These are phyloP conservation scores for Ariopsis seemanni DNA, from an alignment of 2,113 vertebrate genomes.

Conservation along the genomic window DNA sequence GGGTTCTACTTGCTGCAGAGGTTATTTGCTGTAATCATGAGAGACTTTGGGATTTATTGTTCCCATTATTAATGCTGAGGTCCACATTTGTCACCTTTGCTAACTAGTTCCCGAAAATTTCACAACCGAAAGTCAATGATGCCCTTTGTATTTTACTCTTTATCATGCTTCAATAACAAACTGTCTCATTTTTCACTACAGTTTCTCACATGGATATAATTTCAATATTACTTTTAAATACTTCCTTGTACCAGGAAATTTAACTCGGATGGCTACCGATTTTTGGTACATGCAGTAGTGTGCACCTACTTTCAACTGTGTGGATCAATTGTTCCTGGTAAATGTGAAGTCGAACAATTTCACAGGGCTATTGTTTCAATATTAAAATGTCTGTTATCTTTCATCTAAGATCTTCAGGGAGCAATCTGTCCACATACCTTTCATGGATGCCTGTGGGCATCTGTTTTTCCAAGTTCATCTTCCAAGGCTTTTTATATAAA, in stretches of 20 bases:
- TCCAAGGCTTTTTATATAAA: background rate
- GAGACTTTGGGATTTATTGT: background rate
- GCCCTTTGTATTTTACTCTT: background rate
- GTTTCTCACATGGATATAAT: constrained; percentile 15
- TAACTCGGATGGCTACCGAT: background rate
- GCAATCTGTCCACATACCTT: background rate
- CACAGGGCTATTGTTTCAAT: background rate
- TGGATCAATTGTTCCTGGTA: background rate
- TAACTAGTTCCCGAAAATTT: background rate
- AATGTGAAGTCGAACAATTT: background rate
- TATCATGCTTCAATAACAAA: background rate
- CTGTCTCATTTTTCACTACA: background rate
- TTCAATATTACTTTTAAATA: constrained; percentile 6
- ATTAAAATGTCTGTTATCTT: constrained; percentile 9
- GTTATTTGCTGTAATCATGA: background rate
- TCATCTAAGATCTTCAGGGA: background rate
- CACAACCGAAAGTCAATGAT: background rate
- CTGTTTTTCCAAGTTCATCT: constrained; percentile 17
- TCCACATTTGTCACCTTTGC: background rate
- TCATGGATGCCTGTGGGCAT: background rate
- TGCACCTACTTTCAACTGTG: background rate
- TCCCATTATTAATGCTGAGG: background rate
- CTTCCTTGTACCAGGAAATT: background rate
- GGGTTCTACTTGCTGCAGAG: background rate
- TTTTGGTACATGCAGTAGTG: background rate